Evolutionary conservation across 2,113 vertebrate species (phyloP).

Genomic region (Nothocercus nigrocapillus): DNA sequence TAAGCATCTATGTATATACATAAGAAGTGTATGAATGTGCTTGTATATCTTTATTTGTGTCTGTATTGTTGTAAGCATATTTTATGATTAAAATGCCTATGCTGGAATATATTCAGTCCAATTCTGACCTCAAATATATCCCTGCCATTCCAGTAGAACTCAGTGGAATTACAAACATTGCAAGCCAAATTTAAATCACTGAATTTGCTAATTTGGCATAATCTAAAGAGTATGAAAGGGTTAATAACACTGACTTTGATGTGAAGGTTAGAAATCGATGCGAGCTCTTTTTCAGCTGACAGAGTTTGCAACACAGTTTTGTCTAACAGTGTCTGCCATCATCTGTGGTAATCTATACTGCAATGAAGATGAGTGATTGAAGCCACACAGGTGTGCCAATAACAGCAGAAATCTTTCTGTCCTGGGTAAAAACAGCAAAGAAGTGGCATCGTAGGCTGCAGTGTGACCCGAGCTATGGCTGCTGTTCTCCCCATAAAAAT

Average conservation of each 20-base stretch:
- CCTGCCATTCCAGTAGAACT: neutral
- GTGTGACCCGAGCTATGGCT: neutral
- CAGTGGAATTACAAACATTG: neutral
- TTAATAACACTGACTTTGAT: constrained; percentile 10
- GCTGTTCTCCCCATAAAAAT: neutral
- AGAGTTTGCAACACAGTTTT: neutral
- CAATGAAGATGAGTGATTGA: neutral
- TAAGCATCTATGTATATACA: neutral
- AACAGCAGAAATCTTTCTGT: neutral
- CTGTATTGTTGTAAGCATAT: neutral
- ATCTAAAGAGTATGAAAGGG: neutral
- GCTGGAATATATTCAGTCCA: neutral
- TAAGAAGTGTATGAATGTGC: neutral
- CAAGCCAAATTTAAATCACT: neutral
- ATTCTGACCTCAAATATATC: neutral
- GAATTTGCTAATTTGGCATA: neutral
- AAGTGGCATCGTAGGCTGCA: neutral
- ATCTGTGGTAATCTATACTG: neutral
- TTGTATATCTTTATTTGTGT: neutral
- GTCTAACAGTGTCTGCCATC: neutral
- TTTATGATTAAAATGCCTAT: neutral
- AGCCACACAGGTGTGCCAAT: neutral
- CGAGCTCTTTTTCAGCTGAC: neutral
- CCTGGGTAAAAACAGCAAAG: neutral
- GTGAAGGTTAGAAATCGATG: neutral